Evolutionary conservation across 2,797 vertebrate species (phyloP), one percentile per base, ranked within the genome.

Genomic region (Gobio occitaniae): DNA sequence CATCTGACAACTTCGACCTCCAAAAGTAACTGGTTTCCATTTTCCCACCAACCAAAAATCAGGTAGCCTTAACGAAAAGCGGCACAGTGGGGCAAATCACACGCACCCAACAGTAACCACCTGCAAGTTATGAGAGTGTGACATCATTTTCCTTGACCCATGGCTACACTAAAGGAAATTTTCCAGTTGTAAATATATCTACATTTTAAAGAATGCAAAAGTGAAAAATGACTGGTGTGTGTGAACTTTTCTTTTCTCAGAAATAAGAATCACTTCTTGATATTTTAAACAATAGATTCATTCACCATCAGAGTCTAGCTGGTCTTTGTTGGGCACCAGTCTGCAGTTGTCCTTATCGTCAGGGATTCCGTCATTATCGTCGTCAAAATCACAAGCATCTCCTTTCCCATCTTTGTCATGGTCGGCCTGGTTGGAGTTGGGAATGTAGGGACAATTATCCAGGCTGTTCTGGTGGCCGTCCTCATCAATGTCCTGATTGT

Each of bases 401-500:
- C 98, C 98, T 94, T 96, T 96, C 16, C 98, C 97, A 0, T 99
- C 98, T 3, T 96, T 95, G 90, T 99, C 98, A 0, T 99, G 98
- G 91, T 99, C 98, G 0, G 97, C 97, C 92, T 99, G 98, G 90
- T 98, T 99, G 90, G 98, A 93, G 0, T 99, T 99, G 87, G 98
- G 93, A 79, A 99, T 94, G 80, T 98, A 99, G 8, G 98, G 98
- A 83, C 98, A 99, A 90, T 99, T 99, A 93, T 99, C 98, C 89
- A 98, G 94, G 90, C 97, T 99, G 94, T 99, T 99, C 93, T 99
- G 98, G 93, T 99, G 96, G 1, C 98, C 98, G 0, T 99, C 98
- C 52, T 98, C 98, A 47, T 99, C 98, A 3, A 99, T 97, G 92
- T 99, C 98, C 80, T 99, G 96, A 77, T 97, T 98, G 86, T 98